Conservation (phyloP, 2,113 vertebrate genomes). For the Sinocyclocheilus anophthalmus region DNA sequence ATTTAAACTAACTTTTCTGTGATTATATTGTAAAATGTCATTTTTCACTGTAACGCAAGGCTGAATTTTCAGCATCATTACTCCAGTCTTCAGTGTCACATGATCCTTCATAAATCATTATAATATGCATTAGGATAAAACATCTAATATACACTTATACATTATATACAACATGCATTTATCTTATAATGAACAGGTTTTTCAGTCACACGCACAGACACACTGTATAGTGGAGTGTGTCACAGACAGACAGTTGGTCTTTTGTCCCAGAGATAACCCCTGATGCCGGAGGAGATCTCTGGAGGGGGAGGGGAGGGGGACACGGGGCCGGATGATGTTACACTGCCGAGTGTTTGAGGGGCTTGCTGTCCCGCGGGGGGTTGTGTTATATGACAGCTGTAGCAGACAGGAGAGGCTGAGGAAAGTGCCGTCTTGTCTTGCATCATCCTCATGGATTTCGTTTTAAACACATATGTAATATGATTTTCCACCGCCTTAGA, state of each 20-base stretch:
- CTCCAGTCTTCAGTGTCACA: no score
- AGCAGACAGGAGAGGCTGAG: slow-evolving; percentile 8
- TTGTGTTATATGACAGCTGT: slow-evolving; percentile 19
- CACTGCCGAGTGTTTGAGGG: not conserved
- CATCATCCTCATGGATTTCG: slow-evolving; percentile 15
- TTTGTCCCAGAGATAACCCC: slow-evolving; percentile 36
- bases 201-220: not conserved
- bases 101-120: no score
- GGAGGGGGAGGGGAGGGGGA: not conserved
- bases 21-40: no score
- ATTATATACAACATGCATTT: not conserved
- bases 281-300: slow-evolving; percentile 5
- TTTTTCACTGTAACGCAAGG: no score
- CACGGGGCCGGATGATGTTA: slow-evolving; percentile 1
- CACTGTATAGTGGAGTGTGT: not conserved
- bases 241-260: slow-evolving; percentile 32
- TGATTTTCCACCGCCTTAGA: not conserved
- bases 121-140: no score
- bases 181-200: not conserved
- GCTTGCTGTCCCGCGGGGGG: not conserved
- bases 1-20: no score
- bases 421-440: not conserved
- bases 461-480: not conserved
- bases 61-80: no score
- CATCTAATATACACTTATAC: no score